phyloP scores from a whole-genome alignment of 2,797 vertebrate species.

The Neosilurus hyrtlii region DNA sequence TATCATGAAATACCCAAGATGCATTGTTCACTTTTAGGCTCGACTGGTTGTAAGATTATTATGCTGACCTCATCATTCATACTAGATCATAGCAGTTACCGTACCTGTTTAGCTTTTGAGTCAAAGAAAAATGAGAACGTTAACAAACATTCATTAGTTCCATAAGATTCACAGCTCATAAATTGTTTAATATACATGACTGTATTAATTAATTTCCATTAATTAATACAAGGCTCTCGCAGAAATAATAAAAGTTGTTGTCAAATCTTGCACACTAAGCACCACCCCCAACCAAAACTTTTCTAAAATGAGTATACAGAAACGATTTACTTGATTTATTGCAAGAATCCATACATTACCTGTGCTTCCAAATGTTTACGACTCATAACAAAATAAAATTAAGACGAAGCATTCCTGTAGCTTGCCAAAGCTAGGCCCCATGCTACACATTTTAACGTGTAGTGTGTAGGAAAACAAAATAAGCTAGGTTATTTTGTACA shows the following conservation, averaged over 20 bases:
- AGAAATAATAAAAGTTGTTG: neutral
- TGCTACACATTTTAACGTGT: constrained; percentile 10
- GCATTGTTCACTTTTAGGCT: neutral
- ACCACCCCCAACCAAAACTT: neutral
- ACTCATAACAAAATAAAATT: constrained; percentile 10
- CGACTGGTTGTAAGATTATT: neutral
- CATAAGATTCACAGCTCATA: constrained; percentile 13
- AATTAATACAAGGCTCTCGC: neutral
- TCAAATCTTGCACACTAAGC: neutral
- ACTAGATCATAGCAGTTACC: neutral
- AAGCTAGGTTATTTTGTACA: constrained; percentile 1
- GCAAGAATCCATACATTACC: constrained; percentile 2
- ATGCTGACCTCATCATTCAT: constrained; percentile 4
- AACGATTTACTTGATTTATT: neutral
- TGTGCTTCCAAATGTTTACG: constrained; percentile 15
- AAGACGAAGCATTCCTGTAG: neutral
- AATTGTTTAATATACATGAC: constrained; percentile 13
- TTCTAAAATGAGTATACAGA: neutral
- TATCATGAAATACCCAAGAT: neutral
- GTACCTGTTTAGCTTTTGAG: constrained; percentile 1
- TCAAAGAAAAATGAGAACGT: constrained; percentile 4
- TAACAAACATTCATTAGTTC: neutral
- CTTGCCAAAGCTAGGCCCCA: neutral
- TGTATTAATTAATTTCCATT: constrained; percentile 21
- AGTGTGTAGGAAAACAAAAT: constrained; percentile 1